Evolutionary conservation across 2,888 invertebrate genomes (phyloP).

Genomic region (Eupithecia inturbata): DNA sequence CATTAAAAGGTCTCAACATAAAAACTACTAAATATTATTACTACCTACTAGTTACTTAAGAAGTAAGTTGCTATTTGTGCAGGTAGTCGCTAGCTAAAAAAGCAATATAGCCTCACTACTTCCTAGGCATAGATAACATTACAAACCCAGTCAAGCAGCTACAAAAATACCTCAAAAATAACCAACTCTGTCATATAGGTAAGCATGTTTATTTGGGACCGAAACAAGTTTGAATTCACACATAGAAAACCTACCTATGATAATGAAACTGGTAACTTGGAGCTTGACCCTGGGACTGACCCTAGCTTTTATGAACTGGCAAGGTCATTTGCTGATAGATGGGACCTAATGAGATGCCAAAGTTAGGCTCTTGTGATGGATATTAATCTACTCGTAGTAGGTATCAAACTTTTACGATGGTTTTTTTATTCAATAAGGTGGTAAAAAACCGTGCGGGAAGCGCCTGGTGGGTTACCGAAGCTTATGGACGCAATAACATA

Average conservation of each 20-base stretch:
- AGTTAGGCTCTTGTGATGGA: background rate
- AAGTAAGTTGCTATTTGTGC: no score
- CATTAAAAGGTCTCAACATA: no score
- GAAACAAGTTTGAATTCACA: constrained; percentile 31
- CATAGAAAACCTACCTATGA: constrained; percentile 9
- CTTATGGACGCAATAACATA: background rate
- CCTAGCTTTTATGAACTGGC: constrained; percentile 42
- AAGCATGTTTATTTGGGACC: constrained; percentile 26
- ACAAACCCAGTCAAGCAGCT: background rate
- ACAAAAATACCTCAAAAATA: background rate
- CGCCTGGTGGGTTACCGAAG: background rate
- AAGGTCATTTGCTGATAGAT: constrained; percentile 60
- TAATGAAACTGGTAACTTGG: constrained; percentile 24
- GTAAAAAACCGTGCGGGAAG: background rate
- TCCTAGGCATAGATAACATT: background rate
- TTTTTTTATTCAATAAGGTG: background rate
- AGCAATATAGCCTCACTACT: no score
- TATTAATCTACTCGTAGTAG: background rate
- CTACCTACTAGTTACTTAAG: no score
- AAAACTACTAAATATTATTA: no score
- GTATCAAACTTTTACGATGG: background rate
- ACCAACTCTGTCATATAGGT: background rate
- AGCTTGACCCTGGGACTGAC: constrained; percentile 42
- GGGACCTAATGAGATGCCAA: constrained; percentile 48
- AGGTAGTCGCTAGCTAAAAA: no score